Conservation (phyloP, 2,888 invertebrate species). For the Hirudinaria manillensis region DNA sequence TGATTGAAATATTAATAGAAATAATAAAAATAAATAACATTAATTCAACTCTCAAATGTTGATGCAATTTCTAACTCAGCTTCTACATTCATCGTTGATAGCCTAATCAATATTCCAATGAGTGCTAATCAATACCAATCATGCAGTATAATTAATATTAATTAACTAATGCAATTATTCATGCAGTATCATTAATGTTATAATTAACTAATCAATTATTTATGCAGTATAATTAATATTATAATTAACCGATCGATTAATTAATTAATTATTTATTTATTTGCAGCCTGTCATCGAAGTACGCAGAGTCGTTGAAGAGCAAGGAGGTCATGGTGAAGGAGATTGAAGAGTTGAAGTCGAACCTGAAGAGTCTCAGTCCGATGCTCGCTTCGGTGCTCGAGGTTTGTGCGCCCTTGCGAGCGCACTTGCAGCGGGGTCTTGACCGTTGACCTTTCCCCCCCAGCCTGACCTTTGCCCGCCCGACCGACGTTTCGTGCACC, state of each 20-base stretch:
- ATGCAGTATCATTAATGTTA: neutral
- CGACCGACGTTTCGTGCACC: neutral
- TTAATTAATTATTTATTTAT: no score
- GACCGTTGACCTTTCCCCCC: neutral
- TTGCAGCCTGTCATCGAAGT: conserved; percentile 64
- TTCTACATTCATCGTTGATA: no score
- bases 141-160: neutral
- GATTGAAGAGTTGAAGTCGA: conserved; percentile 69
- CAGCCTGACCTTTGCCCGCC: neutral
- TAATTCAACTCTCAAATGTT: no score
- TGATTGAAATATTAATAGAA: no score
- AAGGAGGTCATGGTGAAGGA: conserved; percentile 72
- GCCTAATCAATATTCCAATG: no score
- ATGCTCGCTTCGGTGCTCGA: conserved; percentile 68
- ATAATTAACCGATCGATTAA: no score
- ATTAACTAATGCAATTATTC: neutral
- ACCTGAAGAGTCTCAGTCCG: conserved; percentile 75
- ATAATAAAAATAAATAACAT: no score
- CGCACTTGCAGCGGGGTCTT: neutral
- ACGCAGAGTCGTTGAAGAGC: conserved; percentile 68
- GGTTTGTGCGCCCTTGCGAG: conserved; percentile 21
- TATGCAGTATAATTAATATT: no score
- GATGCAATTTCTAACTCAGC: no score
- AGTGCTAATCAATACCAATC: neutral
- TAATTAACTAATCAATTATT: no score